These are phyloP conservation scores for Scolopax rusticola DNA, from an alignment of 2,797 vertebrate species.

Conservation along the genomic window DNA sequence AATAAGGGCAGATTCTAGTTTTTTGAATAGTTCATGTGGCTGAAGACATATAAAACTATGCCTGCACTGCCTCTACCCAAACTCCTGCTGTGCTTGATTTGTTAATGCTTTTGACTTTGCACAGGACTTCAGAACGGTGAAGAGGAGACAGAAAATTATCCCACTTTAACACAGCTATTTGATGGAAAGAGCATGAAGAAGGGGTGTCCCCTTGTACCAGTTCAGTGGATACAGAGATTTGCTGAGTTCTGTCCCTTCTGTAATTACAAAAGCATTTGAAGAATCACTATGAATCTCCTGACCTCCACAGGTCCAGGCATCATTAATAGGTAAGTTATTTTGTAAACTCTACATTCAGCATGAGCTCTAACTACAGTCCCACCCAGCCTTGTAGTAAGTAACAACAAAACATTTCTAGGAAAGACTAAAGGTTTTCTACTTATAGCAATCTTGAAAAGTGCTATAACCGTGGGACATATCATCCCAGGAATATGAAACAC, in stretches of 20 bases:
- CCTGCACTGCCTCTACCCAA: neutral
- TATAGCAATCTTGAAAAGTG: neutral
- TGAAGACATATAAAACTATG: neutral
- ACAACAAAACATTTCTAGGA: neutral
- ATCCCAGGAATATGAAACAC: neutral
- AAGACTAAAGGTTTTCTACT: neutral
- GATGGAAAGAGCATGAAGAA: neutral
- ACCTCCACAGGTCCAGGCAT: neutral
- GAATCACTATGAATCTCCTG: neutral
- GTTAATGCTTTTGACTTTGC: neutral
- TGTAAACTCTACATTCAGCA: neutral
- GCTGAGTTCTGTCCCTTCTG: neutral
- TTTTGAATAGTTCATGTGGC: neutral
- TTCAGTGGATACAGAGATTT: neutral
- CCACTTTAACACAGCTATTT: neutral
- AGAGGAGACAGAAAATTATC: neutral
- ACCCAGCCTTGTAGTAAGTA: neutral
- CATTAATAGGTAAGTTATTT: neutral
- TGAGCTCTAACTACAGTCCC: neutral
- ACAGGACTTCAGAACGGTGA: neutral
- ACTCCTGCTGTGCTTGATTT: neutral
- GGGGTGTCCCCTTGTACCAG: accelerated
- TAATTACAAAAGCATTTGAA: neutral
- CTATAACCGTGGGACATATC: accelerated
- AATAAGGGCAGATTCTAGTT: neutral